A percentile compares a stretch with the other conserved stretches of the same genome.
These are phyloP conservation scores for Pocillopora damicornis DNA, from an alignment of 64 coral and sea anemone genomes.

Conservation along the genomic window DNA sequence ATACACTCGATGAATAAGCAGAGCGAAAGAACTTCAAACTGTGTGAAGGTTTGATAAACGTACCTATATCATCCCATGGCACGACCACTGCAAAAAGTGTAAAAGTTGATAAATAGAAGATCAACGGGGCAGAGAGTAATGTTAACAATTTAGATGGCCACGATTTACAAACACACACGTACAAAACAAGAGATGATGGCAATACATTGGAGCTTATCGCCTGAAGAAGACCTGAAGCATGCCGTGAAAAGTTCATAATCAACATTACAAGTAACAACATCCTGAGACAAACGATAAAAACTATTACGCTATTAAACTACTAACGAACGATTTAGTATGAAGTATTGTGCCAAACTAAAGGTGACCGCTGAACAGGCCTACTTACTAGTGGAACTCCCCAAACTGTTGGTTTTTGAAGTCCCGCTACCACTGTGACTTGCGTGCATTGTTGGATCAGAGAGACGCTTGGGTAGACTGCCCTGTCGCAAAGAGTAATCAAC, in stretches of 20 bases:
- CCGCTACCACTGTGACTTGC: neutral
- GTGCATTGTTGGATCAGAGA: neutral
- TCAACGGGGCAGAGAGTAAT: neutral
- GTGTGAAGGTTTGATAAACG: neutral
- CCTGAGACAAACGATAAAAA: neutral
- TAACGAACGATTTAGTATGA: too few relatives aligned
- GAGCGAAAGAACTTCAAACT: neutral
- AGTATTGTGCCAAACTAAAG: too few relatives aligned
- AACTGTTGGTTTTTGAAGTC: neutral
- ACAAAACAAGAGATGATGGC: too few relatives aligned
- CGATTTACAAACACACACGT: neutral
- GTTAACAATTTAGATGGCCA: neutral
- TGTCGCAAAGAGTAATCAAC: neutral
- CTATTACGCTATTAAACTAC: too few relatives aligned
- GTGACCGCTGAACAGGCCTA: too few relatives aligned
- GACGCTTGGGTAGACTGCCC: neutral
- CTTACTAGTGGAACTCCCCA: too few relatives aligned
- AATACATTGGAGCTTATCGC: too few relatives aligned
- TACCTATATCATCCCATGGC: slow-evolving; percentile 8
- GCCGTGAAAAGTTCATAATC: too few relatives aligned
- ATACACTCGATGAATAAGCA: neutral
- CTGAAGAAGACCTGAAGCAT: too few relatives aligned
- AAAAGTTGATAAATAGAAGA: neutral
- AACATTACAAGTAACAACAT: neutral
- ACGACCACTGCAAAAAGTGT: neutral